Base-by-base conservation (phyloP, 2,797 vertebrate genomes). In the Sebastes itinus region DNA sequence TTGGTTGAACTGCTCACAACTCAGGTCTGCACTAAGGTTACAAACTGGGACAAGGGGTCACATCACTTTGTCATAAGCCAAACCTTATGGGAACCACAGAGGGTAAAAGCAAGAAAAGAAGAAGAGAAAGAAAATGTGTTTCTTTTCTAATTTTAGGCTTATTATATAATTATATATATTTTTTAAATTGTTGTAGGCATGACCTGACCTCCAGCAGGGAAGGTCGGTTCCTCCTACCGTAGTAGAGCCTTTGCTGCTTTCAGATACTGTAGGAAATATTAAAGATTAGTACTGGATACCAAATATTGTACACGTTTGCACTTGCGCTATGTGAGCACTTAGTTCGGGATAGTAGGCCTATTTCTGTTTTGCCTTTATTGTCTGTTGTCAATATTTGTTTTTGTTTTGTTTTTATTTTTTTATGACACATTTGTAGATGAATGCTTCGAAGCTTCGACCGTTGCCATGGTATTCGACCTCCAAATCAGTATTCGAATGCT, bases 241-340 rank as follows among this genome's bases (percentile, higher is more conserved):
- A 61, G 61, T 42, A 22, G 23, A 61, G 72, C 42, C n/a, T 56
- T 7, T 55, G 80, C 35, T 80, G 66, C 80, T 14, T 79, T 85
- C 61, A 88, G 0, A 9, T 33, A 49, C 61, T 25, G 66, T 63
- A 10, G 84, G 80, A 80, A 33, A 74, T 60, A 38, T 35, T 52
- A 49, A 1, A 4, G 2, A 22, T 3, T 38, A 30, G 2, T 18
- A 8, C 32, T 32, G 28, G 18, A 7, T 35, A 35, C 23, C 18
- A 52, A 59, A 52, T 20, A 20, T 35, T 25, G 55, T 54, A 54
- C 20, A 54, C 18, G 1, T 35, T 1, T 46, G 14, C 12, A 23
- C 8, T 20, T 16, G 7, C 0, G 13, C 3, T 5, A 5, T 52
- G 22, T 16, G 10, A 49, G 18, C n/a, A 27, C 25, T 0, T 59